Base-by-base conservation (phyloP, 2,888 invertebrate species). In the Pemphredon lugubris region DNA sequence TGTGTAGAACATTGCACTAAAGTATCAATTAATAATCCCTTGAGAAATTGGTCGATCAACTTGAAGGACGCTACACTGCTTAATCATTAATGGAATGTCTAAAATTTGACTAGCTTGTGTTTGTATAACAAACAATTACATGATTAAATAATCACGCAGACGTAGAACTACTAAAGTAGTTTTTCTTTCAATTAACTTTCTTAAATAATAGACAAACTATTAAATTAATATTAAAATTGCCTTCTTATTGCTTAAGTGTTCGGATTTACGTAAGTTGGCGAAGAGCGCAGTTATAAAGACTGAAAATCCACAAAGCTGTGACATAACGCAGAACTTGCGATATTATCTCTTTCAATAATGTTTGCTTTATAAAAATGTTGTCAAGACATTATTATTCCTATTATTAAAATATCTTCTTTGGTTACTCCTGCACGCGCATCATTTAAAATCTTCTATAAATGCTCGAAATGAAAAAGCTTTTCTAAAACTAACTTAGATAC, bases 1-100 rank as follows among this genome's bases (percentile, higher is more conserved):
- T 75, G 55, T 77, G 66, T 73, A 82, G 75, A 82, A 84, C 82
- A 88, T 87, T 87, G 87, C 87, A 88, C 87, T 84, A 80, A 64
- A 83, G 67, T 79, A 71, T 76, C 53, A 54, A 71, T 79, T 82
- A 73, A 75, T 78, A 82, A 79, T 79, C 64, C 13, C 32, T 54
- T 53, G 45, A 39, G 65, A 80, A 72, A 73, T 76, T 71, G 64
- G 26, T 68, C 57, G 51, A 54, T 72, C 7, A 50, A 53, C 58
- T 51, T 11, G 45, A 67, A 73, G 30, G 37, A 71, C 40, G 32
- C 39, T 47, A 68, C 42, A 42, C 14, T 65, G 57, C 51, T 55
- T 70, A 55, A 68, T 44, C 34, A 57, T 59, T 67, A 65, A 81
- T 73, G 72, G 65, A 77, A 80, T 77, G 53, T 68, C 60, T 75